Conservation (phyloP, 2,888 invertebrate genomes). For the Athripsodes cinereus region DNA sequence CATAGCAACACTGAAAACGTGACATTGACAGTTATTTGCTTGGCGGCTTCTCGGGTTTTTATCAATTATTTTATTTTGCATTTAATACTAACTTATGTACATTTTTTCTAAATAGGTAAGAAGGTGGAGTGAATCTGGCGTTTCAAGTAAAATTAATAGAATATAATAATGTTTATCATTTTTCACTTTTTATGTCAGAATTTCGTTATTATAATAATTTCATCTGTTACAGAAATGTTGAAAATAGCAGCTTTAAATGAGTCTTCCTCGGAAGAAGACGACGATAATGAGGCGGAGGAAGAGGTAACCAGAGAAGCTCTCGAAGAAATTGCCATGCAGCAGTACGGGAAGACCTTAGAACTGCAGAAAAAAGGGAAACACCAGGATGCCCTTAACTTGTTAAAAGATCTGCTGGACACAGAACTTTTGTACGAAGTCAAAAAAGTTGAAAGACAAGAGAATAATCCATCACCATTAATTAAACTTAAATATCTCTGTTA, state of each 20-base stretch:
- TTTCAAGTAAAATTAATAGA: no score
- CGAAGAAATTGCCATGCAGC: slow-evolving; percentile 76
- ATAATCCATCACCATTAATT: slow-evolving; percentile 54
- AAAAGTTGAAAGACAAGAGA: slow-evolving; percentile 46
- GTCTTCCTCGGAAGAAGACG: slow-evolving; percentile 54
- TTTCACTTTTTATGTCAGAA: no score
- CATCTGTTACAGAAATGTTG: slow-evolving; percentile 39
- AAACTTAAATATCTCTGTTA: slow-evolving; percentile 78
- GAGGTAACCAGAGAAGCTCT: slow-evolving; percentile 45
- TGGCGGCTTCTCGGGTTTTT: not conserved
- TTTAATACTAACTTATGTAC: no score
- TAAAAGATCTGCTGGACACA: slow-evolving; percentile 61
- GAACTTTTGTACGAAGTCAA: slow-evolving; percentile 54
- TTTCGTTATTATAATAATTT: no score
- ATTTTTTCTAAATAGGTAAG: no score
- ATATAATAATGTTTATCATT: no score
- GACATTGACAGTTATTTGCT: no score
- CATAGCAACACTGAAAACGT: no score
- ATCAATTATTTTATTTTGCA: no score
- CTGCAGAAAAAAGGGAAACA: slow-evolving; percentile 60
- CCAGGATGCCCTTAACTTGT: slow-evolving; percentile 60
- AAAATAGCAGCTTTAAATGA: slow-evolving; percentile 64
- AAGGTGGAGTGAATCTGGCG: no score
- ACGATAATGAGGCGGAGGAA: slow-evolving; percentile 37
- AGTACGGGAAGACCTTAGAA: slow-evolving; percentile 72